Evolutionary conservation across 2,113 vertebrate genomes (phyloP), one percentile per base, ranked within the genome.

Genomic region (Sciurus niger): DNA sequence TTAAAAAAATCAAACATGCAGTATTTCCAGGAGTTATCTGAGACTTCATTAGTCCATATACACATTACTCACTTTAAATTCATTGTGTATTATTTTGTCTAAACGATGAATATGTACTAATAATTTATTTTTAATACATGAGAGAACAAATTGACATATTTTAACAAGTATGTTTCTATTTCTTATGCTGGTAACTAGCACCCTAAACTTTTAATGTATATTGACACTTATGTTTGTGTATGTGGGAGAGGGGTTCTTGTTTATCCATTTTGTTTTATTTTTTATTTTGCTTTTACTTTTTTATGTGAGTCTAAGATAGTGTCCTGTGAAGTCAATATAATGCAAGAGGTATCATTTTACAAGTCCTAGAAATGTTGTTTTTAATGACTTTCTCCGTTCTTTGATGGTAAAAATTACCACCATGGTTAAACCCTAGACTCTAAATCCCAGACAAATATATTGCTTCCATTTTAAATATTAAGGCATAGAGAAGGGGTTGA

Each of bases 241-340:
- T 73, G 28, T 34, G 68, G 17, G 51, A 2, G 12, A 11, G 2
- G 3, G 17, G 12, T 16, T 40, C 24, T 70, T 82, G 0, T 51
- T n/a, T 74, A 40, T 87, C 25, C 1, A n/a, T 96, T 95, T 32
- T 78, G 28, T 85, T 90, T 58, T 17, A 32, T 90, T 95, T 93
- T 20, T 30, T 95, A 40, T 40, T 40, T 40, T 40, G 9, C 1
- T 48, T 80, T 76, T 65, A 24, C 74, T 96, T 80, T 80, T 96
- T 25, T 74, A 4, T 85, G 16, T 73, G 24, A 79, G 48, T 73
- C 16, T 18, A 82, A 67, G 22, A 53, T 32, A 55, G 22, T 67
- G 40, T 28, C 28, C 16, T 34, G 6, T 55, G 25, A 34, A 4
- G 34, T 43, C 55, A 17, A 85, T 86, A 43, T 28, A 68, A 20